A percentile compares a stretch with the other conserved stretches of the same genome.
Conservation (phyloP, 2,797 vertebrate species). For the Parauchenoglanis punctatus region DNA sequence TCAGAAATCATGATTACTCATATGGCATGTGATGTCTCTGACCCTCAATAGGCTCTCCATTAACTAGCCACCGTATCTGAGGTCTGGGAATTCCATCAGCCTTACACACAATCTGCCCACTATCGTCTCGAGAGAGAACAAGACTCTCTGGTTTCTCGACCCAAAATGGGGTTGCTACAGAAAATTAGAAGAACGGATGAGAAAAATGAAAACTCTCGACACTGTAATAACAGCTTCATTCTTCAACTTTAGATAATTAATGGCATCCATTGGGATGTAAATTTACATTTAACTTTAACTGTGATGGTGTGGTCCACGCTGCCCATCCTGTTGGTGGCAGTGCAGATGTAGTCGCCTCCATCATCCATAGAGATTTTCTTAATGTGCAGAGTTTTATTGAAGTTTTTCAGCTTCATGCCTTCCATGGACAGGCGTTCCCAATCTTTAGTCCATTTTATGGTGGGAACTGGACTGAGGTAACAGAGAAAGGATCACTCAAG, state of each 20-base stretch:
- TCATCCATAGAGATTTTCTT: slow-evolving; percentile 86
- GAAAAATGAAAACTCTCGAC: neutral
- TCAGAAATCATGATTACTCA: slow-evolving; percentile 31
- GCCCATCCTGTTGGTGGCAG: slow-evolving; percentile 89
- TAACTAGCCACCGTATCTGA: slow-evolving; percentile 89
- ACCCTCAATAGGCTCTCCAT: slow-evolving; percentile 90
- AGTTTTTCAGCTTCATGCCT: slow-evolving; percentile 88
- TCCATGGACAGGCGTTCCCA: slow-evolving; percentile 81
- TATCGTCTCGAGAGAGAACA: slow-evolving; percentile 91
- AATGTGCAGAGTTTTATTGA: slow-evolving; percentile 92
- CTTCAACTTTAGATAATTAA: neutral
- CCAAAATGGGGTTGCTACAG: slow-evolving; percentile 92
- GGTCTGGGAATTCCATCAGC: slow-evolving; percentile 92
- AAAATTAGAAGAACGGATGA: neutral
- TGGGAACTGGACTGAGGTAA: slow-evolving; percentile 79
- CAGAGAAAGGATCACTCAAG: slow-evolving; percentile 1
- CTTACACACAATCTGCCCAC: slow-evolving; percentile 85
- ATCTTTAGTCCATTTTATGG: slow-evolving; percentile 91
- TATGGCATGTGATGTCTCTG: slow-evolving; percentile 54
- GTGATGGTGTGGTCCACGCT: slow-evolving; percentile 88
- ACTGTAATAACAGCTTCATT: neutral
- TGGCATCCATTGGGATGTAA: neutral
- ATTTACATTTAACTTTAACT: slow-evolving; percentile 92
- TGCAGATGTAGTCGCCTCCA: slow-evolving; percentile 89
- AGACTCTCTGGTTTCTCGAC: slow-evolving; percentile 88